Percentiles rank a stretch among this genome's conserved stretches.
Evolutionary conservation across 2,113 vertebrate genomes (phyloP).

Genomic region (Alectura lathami): DNA sequence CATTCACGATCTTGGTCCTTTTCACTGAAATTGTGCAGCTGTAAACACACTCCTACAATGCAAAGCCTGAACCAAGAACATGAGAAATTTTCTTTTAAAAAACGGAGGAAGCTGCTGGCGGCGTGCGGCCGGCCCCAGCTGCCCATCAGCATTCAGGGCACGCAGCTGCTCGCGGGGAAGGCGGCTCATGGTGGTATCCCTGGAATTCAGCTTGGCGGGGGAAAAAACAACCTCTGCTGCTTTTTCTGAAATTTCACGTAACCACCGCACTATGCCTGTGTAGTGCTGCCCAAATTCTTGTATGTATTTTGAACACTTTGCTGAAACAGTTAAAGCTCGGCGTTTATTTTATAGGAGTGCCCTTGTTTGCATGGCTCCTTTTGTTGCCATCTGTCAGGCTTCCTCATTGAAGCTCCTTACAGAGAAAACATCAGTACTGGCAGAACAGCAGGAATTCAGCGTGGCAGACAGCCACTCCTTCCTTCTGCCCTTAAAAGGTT

Average conservation of each 20-base stretch:
- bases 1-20: not conserved
- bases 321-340: slow-evolving; percentile 21
- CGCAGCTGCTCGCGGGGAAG: not conserved
- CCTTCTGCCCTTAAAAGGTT: not conserved
- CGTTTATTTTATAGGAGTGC: not conserved
- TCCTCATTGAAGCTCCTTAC: slow-evolving; percentile 4
- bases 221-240: slow-evolving; percentile 9
- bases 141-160: not conserved
- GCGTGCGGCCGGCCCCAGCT: not conserved
- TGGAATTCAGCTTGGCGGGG: slow-evolving; percentile 51
- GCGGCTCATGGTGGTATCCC: not conserved
- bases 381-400: slow-evolving; percentile 66
- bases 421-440: slow-evolving; percentile 33
- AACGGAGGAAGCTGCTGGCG: not conserved
- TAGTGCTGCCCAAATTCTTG: slow-evolving; percentile 29
- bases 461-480: slow-evolving; percentile 13
- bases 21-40: not conserved
- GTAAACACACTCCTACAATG: not conserved
- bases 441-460: slow-evolving; percentile 45
- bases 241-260: slow-evolving; percentile 11
- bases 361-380: slow-evolving; percentile 19
- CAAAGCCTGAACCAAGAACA: not conserved
- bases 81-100: not conserved
- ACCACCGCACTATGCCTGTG: not conserved
- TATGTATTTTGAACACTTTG: not conserved